Base-by-base conservation (phyloP, 2,797 vertebrate species). In the Hydrocynus forskahlii region DNA sequence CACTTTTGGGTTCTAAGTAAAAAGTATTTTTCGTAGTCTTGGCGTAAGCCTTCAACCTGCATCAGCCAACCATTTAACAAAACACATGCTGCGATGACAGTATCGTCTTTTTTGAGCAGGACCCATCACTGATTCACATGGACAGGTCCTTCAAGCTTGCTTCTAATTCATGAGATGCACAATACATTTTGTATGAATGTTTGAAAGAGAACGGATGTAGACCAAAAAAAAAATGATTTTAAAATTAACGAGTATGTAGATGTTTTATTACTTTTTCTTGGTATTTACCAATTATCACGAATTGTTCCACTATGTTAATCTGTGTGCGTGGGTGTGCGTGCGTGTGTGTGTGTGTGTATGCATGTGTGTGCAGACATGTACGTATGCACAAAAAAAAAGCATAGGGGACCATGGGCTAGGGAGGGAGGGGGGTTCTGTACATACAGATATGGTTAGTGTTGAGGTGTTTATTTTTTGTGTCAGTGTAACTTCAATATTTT, bases 401-500 rank as follows among this genome's bases (percentile, higher is more conserved):
- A 91, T 88, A 89, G 88, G 91, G 85, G 64, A 0, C 86, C 81
- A 80, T 66, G 88, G 87, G 83, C 25, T 74, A 79, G 87, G 86
- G 87, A 83, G 88, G 88, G 89, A 82, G 81, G 87, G 29, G 89
- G 91, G 81, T 90, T 91, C 0, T 95, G 92, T 94, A 95, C 91
- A 95, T 94, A 94, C 84, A 92, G 90, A 92, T 91, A 92, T 88
- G 89, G 88, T 91, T 93, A 92, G 89, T 93, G 93, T 94, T 92
- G 91, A 94, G 94, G 95, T 94, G 96, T 96, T 97, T 94, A 94
- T 95, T 96, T 95, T 94, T 93, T 92, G 95, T 97, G 94, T 93
- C 91, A 89, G 92, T 95, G 96, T 95, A 95, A 95, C 92, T 94
- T 94, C 89, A 92, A 95, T 97, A 96, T 95, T 91, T 93, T 87